Evolutionary conservation across 1,140 invertebrate genomes (phyloP), one percentile per base, ranked within the genome.

Genomic region (Tetraneura akinire): DNA sequence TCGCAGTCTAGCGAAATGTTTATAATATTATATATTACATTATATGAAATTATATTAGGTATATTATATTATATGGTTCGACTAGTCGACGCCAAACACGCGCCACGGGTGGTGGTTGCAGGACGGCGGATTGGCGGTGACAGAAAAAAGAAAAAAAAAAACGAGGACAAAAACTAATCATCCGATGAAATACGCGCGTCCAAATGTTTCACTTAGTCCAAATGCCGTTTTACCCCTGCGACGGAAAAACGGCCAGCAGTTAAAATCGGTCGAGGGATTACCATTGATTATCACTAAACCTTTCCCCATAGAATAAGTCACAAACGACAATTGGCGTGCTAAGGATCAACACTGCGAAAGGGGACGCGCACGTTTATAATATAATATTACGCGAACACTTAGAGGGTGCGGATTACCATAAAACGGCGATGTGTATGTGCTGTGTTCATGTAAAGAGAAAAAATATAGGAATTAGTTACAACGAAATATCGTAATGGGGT

Each of bases 211-310:
- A 78, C 73, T 78, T 78, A 78, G 53, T 47, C 51, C 51, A 60
- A 78, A 60, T 57, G 55, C 73, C 42, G 29, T 70, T 70, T 49
- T 49, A 21, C 68, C 68, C 14, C 45, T 55, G 49, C 21, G 16
- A 23, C 26, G 21, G 66, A 42, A 13, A 74, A 74, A 74, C 71
- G 71, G 73, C 32, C 73, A 45, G 73, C 53, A 57, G 53, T 78
- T 74, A 78, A 78, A 78, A 78, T 78, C 73, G 55, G 73, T n/a
- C 55, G 53, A 78, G 73, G 73, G 73, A 78, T 78, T 78, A 78
- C 73, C 73, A 78, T 78, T 78, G 73, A 78, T 78, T 78, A 78
- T 78, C 73, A 26, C 73, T 78, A 78, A 78, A 78, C 73, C 73
- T 78, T 78, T 78, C 73, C 73, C 73, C 73, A 60, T 78, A 78